These are phyloP conservation scores for Theretra japonica DNA, from an alignment of 2,888 invertebrate species.

Conservation along the genomic window DNA sequence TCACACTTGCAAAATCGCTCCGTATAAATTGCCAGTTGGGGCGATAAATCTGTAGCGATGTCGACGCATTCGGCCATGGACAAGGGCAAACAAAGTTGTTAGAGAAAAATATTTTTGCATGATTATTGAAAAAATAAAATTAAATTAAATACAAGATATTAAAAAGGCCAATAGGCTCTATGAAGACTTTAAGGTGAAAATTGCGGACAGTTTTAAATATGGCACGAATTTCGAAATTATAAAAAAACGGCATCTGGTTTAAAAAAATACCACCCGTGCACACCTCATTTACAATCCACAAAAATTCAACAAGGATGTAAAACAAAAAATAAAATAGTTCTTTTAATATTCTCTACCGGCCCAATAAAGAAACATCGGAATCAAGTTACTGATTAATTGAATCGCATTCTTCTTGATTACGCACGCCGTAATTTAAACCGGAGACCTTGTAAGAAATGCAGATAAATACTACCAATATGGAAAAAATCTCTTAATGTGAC, in stretches of 20 bases:
- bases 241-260: too few relatives aligned
- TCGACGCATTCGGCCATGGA: slow-evolving; percentile 40
- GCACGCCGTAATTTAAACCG: background rate
- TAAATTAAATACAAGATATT: background rate
- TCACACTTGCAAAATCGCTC: slow-evolving; percentile 57
- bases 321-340: background rate
- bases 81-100: slow-evolving; percentile 15
- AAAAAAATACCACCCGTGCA: too few relatives aligned
- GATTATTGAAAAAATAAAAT: background rate
- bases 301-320: too few relatives aligned
- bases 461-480: slow-evolving; percentile 14
- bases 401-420: background rate
- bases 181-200: too few relatives aligned
- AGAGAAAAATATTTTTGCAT: slow-evolving; percentile 15
- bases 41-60: slow-evolving; percentile 57
- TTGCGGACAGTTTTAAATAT: too few relatives aligned
- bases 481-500: slow-evolving; percentile 18
- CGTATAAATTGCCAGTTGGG: slow-evolving; percentile 48
- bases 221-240: background rate
- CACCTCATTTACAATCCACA: too few relatives aligned
- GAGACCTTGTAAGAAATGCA: slow-evolving; percentile 19
- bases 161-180: background rate
- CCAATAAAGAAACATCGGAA: background rate
- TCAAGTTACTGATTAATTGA: background rate
- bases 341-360: background rate